A percentile compares a stretch with the other conserved stretches of the same genome.
Evolutionary conservation across 2,113 vertebrate genomes (phyloP).

Genomic region (Clarias magur): DNA sequence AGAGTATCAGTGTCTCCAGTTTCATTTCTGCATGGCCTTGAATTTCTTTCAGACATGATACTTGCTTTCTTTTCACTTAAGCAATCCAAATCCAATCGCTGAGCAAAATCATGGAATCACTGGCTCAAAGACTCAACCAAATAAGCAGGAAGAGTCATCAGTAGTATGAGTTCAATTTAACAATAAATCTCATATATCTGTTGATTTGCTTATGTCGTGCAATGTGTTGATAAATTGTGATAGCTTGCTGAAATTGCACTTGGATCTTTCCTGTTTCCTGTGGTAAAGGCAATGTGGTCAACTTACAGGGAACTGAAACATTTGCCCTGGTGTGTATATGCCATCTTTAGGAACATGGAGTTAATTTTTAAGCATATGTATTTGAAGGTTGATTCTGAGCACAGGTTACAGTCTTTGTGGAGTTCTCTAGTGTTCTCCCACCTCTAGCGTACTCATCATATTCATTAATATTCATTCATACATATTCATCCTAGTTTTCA

Average conservation of each 20-base stretch:
- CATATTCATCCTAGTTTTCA: neutral
- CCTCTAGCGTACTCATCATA: too few species aligned
- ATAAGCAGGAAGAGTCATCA: neutral
- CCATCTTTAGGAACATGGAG: neutral
- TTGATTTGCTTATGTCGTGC: neutral
- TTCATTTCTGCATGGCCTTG: slow-evolving; percentile 44
- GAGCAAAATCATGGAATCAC: too few species aligned
- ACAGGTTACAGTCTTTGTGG: neutral
- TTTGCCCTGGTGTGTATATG: neutral
- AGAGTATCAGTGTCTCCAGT: slow-evolving; percentile 9
- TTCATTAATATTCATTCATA: too few species aligned
- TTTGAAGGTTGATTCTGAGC: neutral
- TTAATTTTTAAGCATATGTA: neutral
- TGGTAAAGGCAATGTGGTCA: slow-evolving; percentile 26
- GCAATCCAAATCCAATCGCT: neutral
- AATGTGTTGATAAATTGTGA: neutral
- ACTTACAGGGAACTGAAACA: slow-evolving; percentile 41
- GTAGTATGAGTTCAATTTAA: neutral
- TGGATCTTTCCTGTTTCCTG: slow-evolving; percentile 27
- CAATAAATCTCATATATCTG: neutral
- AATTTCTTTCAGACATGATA: slow-evolving; percentile 28
- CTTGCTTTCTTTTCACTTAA: neutral
- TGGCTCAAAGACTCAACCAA: neutral
- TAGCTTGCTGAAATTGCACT: neutral
- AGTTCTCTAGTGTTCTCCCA: neutral